These are phyloP conservation scores for Sebastes fasciatus DNA, from an alignment of 2,113 vertebrate species.

Conservation along the genomic window DNA sequence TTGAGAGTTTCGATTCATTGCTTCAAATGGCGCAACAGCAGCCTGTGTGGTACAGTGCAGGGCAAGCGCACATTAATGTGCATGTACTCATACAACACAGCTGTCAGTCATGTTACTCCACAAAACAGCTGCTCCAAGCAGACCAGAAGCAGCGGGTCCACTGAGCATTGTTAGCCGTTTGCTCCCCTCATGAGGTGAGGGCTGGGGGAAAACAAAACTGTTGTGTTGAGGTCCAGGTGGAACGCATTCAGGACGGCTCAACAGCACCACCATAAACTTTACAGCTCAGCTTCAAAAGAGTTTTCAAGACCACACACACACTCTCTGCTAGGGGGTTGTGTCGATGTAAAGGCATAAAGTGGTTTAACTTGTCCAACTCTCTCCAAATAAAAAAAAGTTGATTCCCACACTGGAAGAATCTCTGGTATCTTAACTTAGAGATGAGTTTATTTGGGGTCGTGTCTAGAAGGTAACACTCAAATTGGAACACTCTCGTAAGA, in stretches of 20 bases:
- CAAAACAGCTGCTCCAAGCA: conserved; percentile 4
- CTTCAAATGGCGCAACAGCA: conserved; percentile 29
- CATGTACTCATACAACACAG: conserved; percentile 21
- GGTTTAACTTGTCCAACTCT: not conserved
- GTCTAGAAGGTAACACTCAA: too few relatives aligned
- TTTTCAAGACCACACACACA: conserved; percentile 11
- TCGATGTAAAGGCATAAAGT: not conserved
- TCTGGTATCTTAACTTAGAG: not conserved
- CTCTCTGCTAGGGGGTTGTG: not conserved
- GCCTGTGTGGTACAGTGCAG: conserved; percentile 30
- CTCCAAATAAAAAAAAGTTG: not conserved
- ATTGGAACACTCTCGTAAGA: too few relatives aligned
- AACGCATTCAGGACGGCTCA: not conserved
- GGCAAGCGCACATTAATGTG: conserved; percentile 16
- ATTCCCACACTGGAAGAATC: not conserved
- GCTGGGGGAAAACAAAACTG: not conserved
- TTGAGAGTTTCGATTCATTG: conserved; percentile 30
- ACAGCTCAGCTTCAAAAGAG: not conserved
- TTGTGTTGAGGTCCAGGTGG: not conserved
- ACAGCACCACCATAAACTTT: conserved; percentile 1
- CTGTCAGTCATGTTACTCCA: conserved; percentile 42
- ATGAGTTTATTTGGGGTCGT: not conserved
- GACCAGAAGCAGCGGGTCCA: conserved; percentile 29
- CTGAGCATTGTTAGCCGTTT: conserved; percentile 25
- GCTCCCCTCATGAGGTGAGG: conserved; percentile 14